These are phyloP conservation scores for Paedocypris sp. DNA, from an alignment of 2,113 vertebrate species.

Conservation along the genomic window DNA sequence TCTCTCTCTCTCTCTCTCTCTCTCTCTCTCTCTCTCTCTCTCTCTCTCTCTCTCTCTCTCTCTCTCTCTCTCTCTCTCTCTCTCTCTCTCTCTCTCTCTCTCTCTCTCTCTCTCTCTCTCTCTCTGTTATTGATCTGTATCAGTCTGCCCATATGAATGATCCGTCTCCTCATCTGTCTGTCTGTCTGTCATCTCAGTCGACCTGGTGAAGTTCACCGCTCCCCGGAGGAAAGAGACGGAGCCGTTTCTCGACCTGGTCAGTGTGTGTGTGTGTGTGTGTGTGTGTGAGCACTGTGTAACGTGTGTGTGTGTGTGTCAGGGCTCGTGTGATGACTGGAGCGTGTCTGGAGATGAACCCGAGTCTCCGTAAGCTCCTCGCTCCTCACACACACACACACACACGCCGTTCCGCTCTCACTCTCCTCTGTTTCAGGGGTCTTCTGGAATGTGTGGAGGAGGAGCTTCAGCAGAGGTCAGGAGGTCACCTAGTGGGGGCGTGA, in stretches of 20 bases:
- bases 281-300: no score
- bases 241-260: constrained; percentile 61
- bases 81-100: no score
- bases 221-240: constrained; percentile 72
- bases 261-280: no score
- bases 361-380: constrained; percentile 64
- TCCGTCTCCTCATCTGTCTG: background rate
- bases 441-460: constrained; percentile 77
- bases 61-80: no score
- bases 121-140: no score
- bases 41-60: no score
- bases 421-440: constrained; percentile 66
- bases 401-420: constrained; percentile 19
- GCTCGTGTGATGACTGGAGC: constrained; percentile 60
- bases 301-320: no score
- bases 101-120: no score
- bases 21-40: no score
- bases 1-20: no score
- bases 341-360: constrained; percentile 54
- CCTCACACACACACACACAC: no score
- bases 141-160: no score
- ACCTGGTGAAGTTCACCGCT: constrained; percentile 72
- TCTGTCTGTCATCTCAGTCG: constrained; percentile 51
- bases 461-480: constrained; percentile 59
- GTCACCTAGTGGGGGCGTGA: background rate